phyloP scores from a whole-genome alignment of 2,888 invertebrate species.

The Drosophila conformis region DNA sequence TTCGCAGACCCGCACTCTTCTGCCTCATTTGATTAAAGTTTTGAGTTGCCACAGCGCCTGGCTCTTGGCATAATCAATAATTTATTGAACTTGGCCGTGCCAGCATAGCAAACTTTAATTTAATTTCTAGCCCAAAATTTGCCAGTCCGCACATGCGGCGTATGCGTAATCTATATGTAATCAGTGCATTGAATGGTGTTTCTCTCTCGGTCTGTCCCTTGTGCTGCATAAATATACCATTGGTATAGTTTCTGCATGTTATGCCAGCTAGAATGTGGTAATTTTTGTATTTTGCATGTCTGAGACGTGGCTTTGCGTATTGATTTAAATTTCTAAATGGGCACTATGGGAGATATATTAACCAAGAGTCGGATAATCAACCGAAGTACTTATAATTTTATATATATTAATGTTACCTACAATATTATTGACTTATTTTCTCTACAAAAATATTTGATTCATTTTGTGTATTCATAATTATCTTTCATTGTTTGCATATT shows the following conservation, averaged over 20 bases:
- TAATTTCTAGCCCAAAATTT: slow-evolving; percentile 41
- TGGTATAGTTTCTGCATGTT: slow-evolving; percentile 35
- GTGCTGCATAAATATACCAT: slow-evolving; percentile 59
- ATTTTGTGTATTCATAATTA: neutral
- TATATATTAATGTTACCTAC: neutral
- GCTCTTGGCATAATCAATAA: slow-evolving; percentile 55
- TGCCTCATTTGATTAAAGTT: slow-evolving; percentile 56
- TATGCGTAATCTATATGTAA: slow-evolving; percentile 55
- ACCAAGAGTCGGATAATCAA: neutral
- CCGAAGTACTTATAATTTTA: neutral
- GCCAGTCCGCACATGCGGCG: slow-evolving; percentile 22
- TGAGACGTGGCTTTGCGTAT: slow-evolving; percentile 45
- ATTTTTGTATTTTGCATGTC: slow-evolving; percentile 58
- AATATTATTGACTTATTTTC: neutral
- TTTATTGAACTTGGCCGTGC: slow-evolving; percentile 54
- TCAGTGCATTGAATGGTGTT: slow-evolving; percentile 68
- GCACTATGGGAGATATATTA: slow-evolving; percentile 28
- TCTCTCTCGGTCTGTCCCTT: slow-evolving; percentile 9
- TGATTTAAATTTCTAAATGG: slow-evolving; percentile 53
- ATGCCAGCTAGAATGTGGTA: neutral
- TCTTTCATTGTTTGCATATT: neutral
- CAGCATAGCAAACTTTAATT: slow-evolving; percentile 39
- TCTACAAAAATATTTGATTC: neutral
- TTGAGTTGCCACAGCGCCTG: slow-evolving; percentile 15
- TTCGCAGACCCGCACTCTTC: neutral